These are phyloP conservation scores for Heliocidaris erythrogramma DNA, from an alignment of 35 echinoderm and acorn worm genomes.

Conservation along the genomic window DNA sequence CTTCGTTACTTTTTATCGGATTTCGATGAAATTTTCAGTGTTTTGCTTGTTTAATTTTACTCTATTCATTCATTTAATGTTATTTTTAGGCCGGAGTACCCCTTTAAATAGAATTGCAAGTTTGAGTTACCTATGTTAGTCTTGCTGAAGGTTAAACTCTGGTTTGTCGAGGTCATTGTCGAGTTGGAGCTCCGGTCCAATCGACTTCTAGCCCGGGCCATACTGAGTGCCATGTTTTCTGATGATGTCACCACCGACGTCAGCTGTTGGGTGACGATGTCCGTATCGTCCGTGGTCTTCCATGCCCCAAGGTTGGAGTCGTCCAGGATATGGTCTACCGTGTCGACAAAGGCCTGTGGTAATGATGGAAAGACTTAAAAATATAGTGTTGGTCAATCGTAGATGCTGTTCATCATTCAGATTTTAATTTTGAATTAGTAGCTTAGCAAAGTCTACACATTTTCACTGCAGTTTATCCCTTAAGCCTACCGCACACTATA, in stretches of 20 bases:
- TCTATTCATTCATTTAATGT: no score
- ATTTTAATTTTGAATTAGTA: no score
- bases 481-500: no score
- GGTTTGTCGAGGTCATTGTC: not conserved
- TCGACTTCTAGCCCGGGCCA: not conserved
- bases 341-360: conserved; percentile 50
- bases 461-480: no score
- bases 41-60: no score
- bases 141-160: conserved; percentile 34
- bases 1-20: no score
- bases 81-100: no score
- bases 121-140: conserved; percentile 47
- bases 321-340: conserved; percentile 56
- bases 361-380: not conserved
- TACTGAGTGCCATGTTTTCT: conserved; percentile 34
- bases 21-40: no score
- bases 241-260: conserved; percentile 38
- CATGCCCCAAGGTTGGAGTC: conserved; percentile 36
- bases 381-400: no score
- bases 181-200: not conserved
- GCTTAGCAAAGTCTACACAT: no score
- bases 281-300: conserved; percentile 58
- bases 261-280: conserved; percentile 38
- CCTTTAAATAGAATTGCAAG: no score
- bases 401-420: no score